Evolutionary conservation across 1,140 invertebrate genomes (phyloP).

Genomic region (Diachasmimorpha longicaudata): DNA sequence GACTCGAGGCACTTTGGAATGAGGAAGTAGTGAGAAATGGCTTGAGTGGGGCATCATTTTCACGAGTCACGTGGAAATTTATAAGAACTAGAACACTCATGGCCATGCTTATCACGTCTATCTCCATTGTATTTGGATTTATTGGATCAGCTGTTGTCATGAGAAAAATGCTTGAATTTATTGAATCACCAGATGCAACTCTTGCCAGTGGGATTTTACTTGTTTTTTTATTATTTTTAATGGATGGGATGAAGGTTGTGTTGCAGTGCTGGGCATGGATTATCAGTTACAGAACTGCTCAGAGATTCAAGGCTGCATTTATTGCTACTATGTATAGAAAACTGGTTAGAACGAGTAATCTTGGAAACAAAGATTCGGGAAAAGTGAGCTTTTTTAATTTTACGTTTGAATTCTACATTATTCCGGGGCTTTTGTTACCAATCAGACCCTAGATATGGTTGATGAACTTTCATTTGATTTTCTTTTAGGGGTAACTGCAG

Average conservation of each 20-base stretch:
- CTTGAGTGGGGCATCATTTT: constrained; percentile 61
- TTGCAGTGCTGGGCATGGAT: constrained; percentile 70
- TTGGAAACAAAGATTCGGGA: constrained; percentile 67
- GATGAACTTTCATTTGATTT: no score
- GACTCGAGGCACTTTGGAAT: constrained; percentile 64
- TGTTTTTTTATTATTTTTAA: constrained; percentile 62
- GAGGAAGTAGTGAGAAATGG: constrained; percentile 71
- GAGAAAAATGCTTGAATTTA: background rate
- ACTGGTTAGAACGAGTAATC: constrained; percentile 65
- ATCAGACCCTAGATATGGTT: no score
- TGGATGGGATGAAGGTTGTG: constrained; percentile 66
- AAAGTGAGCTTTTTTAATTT: constrained; percentile 68
- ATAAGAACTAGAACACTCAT: constrained; percentile 64
- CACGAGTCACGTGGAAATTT: constrained; percentile 65
- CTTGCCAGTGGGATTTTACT: constrained; percentile 61
- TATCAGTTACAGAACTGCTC: constrained; percentile 68
- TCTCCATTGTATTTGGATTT: constrained; percentile 67
- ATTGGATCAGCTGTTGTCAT: constrained; percentile 66
- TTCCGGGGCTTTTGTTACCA: no score
- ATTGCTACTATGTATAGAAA: constrained; percentile 71
- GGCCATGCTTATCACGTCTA: constrained; percentile 62
- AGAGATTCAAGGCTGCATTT: constrained; percentile 68
- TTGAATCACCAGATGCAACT: background rate
- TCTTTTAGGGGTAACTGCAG: no score
- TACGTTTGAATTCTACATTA: no score